Evolutionary conservation across 23 tunicate genomes (phyloP), one percentile per base, ranked within the genome.

Genomic region (Botrylloides violaceus): DNA sequence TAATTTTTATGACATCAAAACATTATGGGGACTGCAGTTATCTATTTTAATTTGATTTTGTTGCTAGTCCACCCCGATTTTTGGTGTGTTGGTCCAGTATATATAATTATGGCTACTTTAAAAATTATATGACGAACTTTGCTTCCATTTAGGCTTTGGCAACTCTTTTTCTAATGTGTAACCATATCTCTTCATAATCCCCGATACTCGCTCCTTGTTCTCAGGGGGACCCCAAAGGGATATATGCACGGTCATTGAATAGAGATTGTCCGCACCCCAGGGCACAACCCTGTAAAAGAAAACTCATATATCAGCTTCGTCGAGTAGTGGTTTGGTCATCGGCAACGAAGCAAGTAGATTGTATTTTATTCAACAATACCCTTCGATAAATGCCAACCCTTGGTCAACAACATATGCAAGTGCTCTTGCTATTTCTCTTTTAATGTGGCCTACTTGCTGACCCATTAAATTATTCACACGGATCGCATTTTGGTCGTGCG

Each of bases 401-500:
- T 29, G 35, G 72, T 76, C 80, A 29, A 76, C 73, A 19, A 76
- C 9, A 24, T 38, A 26, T 29, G 74, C 81, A 23, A 77, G 50
- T 12, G 81, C 74, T 53, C 29, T 49, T 36, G 81, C 81, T 36
- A 77, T 28, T 2, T 77, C 81, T 25, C 38, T 36, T 39, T 65
- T 77, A 4, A 65, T 66, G 32, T 76, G 80, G 2, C 80, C 80
- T 3, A 76, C 80, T 38, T 76, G 72, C 61, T 76, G 59, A 4
- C 80, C 80, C 53, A 34, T 24, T 4, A 31, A 33, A 43, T 76
- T 76, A 36, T 63, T 62, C 1, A 76, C 80, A 2, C 80, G 80
- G 36, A 76, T 71, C 18, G 80, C 80, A 64, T 76, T 76, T 33
- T 71, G 61, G 34, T 76, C 80, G 38, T 76, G 61, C 20, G 73